These are phyloP conservation scores for Caenorhabditis imperialis DNA, from an alignment of 2,888 invertebrate species.

Conservation along the genomic window DNA sequence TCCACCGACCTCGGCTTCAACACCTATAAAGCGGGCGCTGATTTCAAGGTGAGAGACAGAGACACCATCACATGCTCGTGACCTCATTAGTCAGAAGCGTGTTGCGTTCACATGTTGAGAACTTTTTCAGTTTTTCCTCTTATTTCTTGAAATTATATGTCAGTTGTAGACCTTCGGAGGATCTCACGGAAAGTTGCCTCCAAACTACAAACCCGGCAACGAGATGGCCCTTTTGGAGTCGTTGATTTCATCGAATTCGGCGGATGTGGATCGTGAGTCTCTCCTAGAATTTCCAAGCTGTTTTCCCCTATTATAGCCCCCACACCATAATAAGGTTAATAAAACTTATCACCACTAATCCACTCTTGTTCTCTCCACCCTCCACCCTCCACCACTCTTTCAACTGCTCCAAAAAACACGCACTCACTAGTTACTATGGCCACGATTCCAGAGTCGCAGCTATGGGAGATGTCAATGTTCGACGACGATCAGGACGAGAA, in stretches of 20 bases:
- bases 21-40: conserved; percentile 31
- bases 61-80: neutral
- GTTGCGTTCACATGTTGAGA: no score
- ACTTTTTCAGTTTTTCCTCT: neutral
- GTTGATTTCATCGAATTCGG: conserved; percentile 25
- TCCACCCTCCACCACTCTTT: no score
- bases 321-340: no score
- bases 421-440: neutral
- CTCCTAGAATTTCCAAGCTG: no score
- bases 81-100: conserved; percentile 9
- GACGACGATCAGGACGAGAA: conserved; percentile 64
- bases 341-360: no score
- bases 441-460: conserved; percentile 26
- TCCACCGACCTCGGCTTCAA: conserved; percentile 56
- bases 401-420: neutral
- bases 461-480: conserved; percentile 59
- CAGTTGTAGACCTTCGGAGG: neutral
- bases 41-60: conserved; percentile 11
- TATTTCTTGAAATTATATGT: neutral
- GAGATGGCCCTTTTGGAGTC: conserved; percentile 55
- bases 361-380: no score
- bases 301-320: no score
- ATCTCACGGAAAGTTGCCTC: neutral
- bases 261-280: conserved; percentile 27
- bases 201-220: conserved; percentile 15